phyloP scores from a whole-genome alignment of 2,113 vertebrate species.

The Ictidomys tridecemlineatus region DNA sequence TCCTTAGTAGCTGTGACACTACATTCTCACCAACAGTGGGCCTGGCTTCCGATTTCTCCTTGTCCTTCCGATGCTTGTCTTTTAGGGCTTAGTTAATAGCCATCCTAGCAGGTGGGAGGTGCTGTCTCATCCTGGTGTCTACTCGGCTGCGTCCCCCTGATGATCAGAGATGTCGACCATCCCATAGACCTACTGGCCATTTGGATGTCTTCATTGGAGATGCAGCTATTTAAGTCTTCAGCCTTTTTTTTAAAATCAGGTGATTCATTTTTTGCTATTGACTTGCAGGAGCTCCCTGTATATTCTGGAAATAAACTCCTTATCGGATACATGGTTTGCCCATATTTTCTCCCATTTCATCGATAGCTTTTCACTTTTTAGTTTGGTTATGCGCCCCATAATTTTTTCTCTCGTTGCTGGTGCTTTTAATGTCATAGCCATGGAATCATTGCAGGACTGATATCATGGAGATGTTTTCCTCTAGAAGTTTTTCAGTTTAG shows the following conservation, averaged over 20 bases:
- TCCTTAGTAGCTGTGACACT: not conserved
- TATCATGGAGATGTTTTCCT: not conserved
- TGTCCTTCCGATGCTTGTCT: not conserved
- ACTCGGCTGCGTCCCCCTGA: not conserved
- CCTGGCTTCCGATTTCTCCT: not conserved
- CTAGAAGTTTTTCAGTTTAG: not conserved
- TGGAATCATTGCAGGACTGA: not conserved
- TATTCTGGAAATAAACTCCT: not conserved
- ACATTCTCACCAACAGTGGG: not conserved
- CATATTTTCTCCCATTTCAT: not conserved
- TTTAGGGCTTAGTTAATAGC: not conserved
- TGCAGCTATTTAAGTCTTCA: not conserved
- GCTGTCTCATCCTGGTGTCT: not conserved
- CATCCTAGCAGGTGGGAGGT: not conserved
- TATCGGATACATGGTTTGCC: not conserved
- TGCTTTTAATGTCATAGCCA: not conserved
- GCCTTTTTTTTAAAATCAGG: not conserved
- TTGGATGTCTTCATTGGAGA: not conserved
- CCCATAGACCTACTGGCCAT: not conserved
- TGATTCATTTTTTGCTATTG: not conserved
- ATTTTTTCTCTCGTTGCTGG: not conserved
- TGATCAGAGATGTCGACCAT: not conserved
- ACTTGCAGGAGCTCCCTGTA: not conserved
- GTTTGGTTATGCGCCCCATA: not conserved
- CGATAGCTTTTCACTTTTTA: not conserved